phyloP scores from a whole-genome alignment of 2,113 vertebrate genomes.

The Lampris megalopsis region DNA sequence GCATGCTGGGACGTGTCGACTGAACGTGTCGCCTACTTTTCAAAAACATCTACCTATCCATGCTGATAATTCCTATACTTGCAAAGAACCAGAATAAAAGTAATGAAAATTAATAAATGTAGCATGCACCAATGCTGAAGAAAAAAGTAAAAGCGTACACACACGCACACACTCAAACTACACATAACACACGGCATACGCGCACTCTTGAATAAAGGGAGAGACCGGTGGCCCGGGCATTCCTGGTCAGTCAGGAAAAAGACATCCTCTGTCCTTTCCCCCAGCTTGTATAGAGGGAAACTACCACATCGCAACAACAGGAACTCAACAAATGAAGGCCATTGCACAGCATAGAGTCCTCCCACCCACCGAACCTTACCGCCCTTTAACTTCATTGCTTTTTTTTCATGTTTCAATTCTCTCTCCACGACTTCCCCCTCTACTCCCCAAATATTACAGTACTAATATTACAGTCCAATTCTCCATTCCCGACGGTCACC shows the following conservation, averaged over 20 bases:
- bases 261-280: conserved; percentile 76
- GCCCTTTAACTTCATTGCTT: conserved; percentile 47
- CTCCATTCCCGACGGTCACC: background rate
- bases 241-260: conserved; percentile 71
- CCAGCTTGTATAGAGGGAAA: conserved; percentile 53
- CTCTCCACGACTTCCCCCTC: conserved; percentile 6
- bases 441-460: conserved; percentile 30
- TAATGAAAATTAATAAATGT: too few relatives aligned
- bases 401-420: conserved; percentile 49
- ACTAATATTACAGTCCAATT: conserved; percentile 24
- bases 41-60: too few relatives aligned
- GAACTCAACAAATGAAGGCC: conserved; percentile 73
- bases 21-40: too few relatives aligned
- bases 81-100: too few relatives aligned
- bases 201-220: conserved; percentile 21
- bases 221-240: conserved; percentile 54
- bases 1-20: conserved; percentile 79
- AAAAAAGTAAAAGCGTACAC: background rate
- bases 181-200: background rate
- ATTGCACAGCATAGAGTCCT: conserved; percentile 32
- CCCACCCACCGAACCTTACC: background rate
- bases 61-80: too few relatives aligned
- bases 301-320: conserved; percentile 77
- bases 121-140: too few relatives aligned
- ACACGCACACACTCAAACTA: conserved; percentile 2